Conservation (phyloP, 2,113 vertebrate genomes). For the Spea multiplicata region DNA sequence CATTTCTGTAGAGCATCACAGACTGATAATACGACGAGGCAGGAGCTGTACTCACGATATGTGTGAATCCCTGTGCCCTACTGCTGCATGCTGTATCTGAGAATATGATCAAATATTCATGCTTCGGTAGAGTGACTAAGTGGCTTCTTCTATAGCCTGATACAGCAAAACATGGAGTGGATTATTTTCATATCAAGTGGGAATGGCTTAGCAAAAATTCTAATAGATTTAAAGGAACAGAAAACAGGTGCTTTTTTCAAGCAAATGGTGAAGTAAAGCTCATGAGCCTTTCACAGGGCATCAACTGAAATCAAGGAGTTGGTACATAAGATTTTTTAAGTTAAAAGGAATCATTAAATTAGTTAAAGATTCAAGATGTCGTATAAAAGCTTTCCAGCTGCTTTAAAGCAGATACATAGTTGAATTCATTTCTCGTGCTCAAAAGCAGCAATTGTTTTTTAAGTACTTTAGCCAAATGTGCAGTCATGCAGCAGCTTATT, state of each 20-base stretch:
- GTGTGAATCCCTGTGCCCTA: neutral
- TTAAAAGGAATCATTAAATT: too few species aligned
- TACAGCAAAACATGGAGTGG: conserved; percentile 14
- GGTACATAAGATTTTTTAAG: too few species aligned
- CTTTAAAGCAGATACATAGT: too few species aligned
- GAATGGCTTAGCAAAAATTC: neutral
- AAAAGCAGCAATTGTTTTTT: too few species aligned
- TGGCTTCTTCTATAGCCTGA: neutral
- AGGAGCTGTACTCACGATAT: neutral
- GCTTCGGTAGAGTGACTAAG: neutral
- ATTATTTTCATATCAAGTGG: neutral
- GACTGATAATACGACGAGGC: neutral
- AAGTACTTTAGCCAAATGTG: too few species aligned
- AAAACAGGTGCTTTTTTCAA: neutral
- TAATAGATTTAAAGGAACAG: neutral
- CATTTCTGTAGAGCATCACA: conserved; percentile 22
- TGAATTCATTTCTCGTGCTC: too few species aligned
- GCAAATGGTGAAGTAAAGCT: neutral
- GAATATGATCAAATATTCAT: conserved; percentile 23
- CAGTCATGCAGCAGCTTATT: too few species aligned
- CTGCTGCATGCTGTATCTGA: neutral
- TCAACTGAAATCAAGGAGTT: too few species aligned
- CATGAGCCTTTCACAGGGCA: too few species aligned
- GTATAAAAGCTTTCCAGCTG: too few species aligned
- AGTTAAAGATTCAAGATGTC: too few species aligned